phyloP scores from a whole-genome alignment of 2,888 invertebrate genomes.

The Parnassius apollo region DNA sequence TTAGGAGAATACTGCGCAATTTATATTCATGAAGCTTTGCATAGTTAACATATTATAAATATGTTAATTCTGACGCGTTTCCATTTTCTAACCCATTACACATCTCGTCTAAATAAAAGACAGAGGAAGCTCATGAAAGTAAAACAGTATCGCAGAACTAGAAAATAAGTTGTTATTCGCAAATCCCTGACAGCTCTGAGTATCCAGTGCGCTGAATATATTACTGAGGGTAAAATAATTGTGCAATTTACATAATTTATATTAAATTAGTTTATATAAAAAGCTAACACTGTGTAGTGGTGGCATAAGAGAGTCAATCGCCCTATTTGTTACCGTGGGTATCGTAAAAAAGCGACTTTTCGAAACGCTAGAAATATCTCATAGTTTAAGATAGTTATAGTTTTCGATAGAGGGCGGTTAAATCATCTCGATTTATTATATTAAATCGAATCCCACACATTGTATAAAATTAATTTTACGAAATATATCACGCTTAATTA shows the following conservation, averaged over 20 bases:
- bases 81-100: conserved; percentile 23
- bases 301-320: no score
- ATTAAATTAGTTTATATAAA: no score
- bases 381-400: no score
- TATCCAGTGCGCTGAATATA: conserved; percentile 17
- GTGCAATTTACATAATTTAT: conserved; percentile 19
- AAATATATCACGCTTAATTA: no score
- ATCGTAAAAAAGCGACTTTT: no score
- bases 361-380: no score
- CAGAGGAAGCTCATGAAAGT: conserved; percentile 16
- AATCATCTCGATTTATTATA: no score
- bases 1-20: conserved; percentile 6
- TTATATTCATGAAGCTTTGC: conserved; percentile 23
- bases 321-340: no score
- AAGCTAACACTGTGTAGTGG: no score
- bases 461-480: no score
- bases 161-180: conserved; percentile 20
- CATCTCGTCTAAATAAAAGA: conserved; percentile 17
- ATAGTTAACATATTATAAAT: background rate
- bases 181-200: conserved; percentile 11
- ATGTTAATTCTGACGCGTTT: conserved; percentile 24
- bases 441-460: no score
- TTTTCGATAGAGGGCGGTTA: no score
- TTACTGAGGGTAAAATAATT: conserved; percentile 4
- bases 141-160: conserved; percentile 19